These are phyloP conservation scores for Phania funesta DNA, from an alignment of 2,888 invertebrate species.

Conservation along the genomic window DNA sequence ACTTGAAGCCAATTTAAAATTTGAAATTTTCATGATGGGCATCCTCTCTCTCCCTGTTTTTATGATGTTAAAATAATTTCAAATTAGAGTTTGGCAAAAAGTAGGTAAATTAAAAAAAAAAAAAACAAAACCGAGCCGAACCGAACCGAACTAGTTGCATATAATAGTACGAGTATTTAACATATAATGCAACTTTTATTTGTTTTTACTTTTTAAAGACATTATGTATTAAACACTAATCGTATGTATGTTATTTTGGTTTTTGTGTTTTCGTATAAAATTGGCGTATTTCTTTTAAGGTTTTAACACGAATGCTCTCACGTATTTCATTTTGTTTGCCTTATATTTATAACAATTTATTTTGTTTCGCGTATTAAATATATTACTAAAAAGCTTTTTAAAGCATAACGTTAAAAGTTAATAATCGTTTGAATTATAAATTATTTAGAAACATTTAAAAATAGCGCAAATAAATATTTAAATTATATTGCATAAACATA, in stretches of 20 bases:
- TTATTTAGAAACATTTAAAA: constrained; percentile 34
- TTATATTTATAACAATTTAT: constrained; percentile 36
- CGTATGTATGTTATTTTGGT: not conserved
- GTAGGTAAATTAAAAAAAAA: constrained; percentile 20
- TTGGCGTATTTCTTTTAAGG: constrained; percentile 34
- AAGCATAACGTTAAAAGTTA: constrained; percentile 41
- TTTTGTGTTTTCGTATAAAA: too few relatives aligned
- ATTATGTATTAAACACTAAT: constrained; percentile 32
- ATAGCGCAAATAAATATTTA: constrained; percentile 38
- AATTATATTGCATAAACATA: constrained; percentile 10
- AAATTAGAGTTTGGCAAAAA: constrained; percentile 28
- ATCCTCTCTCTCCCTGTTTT: constrained; percentile 36
- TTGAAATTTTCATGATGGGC: constrained; percentile 32
- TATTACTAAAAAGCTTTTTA: constrained; percentile 7
- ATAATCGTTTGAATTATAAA: constrained; percentile 47
- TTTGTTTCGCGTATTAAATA: constrained; percentile 32
- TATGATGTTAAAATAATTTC: constrained; percentile 50
- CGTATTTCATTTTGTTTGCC: constrained; percentile 16
- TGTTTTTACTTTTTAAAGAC: not conserved
- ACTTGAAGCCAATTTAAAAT: constrained; percentile 39
- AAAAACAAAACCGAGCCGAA: too few relatives aligned
- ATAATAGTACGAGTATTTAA: constrained; percentile 30
- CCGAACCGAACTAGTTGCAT: not conserved
- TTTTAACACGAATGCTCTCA: constrained; percentile 12
- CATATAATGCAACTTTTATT: constrained; percentile 16